Evolutionary conservation across 2,113 vertebrate species (phyloP).

Genomic region (Nematolebias whitei): DNA sequence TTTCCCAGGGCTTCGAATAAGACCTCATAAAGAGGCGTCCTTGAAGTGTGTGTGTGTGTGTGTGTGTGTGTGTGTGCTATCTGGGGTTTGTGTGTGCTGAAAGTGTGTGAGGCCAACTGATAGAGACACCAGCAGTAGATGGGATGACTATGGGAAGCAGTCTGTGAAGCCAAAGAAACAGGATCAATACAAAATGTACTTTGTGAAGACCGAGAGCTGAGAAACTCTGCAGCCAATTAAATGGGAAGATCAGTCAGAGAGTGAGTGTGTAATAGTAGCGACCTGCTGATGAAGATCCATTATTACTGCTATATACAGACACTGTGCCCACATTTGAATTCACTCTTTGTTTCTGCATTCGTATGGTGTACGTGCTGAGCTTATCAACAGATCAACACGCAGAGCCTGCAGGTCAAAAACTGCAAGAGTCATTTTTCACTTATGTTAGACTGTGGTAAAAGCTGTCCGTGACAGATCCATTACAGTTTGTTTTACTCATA

Average conservation of each 20-base stretch:
- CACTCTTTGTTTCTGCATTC: constrained; percentile 14
- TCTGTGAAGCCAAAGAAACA: constrained; percentile 59
- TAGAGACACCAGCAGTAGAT: constrained; percentile 64
- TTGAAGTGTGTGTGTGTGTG: constrained; percentile 27
- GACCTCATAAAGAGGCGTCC: constrained; percentile 42
- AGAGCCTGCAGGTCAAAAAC: constrained; percentile 34
- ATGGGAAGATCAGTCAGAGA: constrained; percentile 50
- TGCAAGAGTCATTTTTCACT: constrained; percentile 8
- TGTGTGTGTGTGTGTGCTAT: constrained; percentile 5
- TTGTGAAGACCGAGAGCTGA: constrained; percentile 63
- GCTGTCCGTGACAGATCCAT: not conserved
- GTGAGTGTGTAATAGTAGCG: constrained; percentile 14
- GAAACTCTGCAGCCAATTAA: constrained; percentile 74
- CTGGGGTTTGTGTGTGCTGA: too few relatives aligned
- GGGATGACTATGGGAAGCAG: constrained; percentile 69
- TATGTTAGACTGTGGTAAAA: not conserved
- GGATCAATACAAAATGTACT: constrained; percentile 77
- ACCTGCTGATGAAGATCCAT: constrained; percentile 49
- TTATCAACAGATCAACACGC: constrained; percentile 2
- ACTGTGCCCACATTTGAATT: constrained; percentile 15
- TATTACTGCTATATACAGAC: constrained; percentile 40
- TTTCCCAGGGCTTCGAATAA: constrained; percentile 32
- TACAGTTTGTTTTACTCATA: not conserved
- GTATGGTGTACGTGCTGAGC: constrained; percentile 16
- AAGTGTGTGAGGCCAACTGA: constrained; percentile 37